Base-by-base conservation (phyloP, 2,888 invertebrate genomes). In the Drosophila meridiana region DNA sequence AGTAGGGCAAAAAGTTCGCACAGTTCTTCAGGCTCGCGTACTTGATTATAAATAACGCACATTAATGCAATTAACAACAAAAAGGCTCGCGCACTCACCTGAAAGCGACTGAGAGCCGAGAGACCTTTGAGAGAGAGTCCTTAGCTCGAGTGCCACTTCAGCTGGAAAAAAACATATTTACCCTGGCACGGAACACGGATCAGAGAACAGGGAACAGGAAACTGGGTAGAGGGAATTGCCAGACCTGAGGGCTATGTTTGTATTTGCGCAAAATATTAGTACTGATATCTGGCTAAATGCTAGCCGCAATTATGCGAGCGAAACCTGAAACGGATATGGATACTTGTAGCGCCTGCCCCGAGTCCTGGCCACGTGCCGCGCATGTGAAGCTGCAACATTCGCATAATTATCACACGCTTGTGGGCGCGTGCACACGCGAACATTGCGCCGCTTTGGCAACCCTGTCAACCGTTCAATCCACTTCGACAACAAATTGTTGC, bases 341-440 rank as follows among this genome's bases (percentile, higher is more conserved):
- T 91, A 91, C 91, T 91, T 92, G 91, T 87, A 73, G 88, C 67
- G 65, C 50, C 72, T 57, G 64, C 34, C 61, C 30, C 28, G 63
- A 50, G 55, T 45, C 57, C 47, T 69, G 34, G 30, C 36, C n/a
- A 38, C 32, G 57, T 76, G 78, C 65, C 92, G 74, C 78, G 88
- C 80, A 87, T 78, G 78, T 77, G 82, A 76, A 69, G 59, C 80
- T 75, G 73, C 86, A 84, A 90, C 83, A 87, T 60, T 45, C 63
- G 50, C 50, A 48, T 91, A 90, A 91, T 91, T 92, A 91, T 91
- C 91, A 90, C 91, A 91, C 91, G 92, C 87, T 91, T 75, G 85
- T 78, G 83, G 82, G 76, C 86, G 80, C 87, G 79, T 83, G 89
- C 73, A 66, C 66, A 48, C 57, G 60, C 60, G 56, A 73, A 43